phyloP scores from a whole-genome alignment of 2,797 vertebrate genomes.

The Gila robusta region DNA sequence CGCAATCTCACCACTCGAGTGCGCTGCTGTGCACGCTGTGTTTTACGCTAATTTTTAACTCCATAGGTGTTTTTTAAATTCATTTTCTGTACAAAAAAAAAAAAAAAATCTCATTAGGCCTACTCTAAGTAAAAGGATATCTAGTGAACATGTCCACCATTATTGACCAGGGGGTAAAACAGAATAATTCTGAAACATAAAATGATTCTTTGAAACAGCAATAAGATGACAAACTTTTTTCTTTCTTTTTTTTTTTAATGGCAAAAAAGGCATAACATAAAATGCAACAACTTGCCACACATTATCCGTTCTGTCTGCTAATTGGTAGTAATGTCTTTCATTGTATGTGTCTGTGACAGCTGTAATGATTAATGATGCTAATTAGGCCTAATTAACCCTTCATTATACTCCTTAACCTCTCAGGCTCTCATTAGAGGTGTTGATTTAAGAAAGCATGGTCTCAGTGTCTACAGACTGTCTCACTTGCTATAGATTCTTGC shows the following conservation, averaged over 20 bases:
- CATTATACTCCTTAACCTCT: slow-evolving; percentile 56
- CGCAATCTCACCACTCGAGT: slow-evolving; percentile 1
- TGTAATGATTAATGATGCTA: slow-evolving; percentile 59
- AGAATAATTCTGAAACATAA: background rate
- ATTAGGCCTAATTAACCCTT: slow-evolving; percentile 60
- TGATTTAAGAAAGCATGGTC: slow-evolving; percentile 61
- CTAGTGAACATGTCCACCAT: too few relatives aligned
- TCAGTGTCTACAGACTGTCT: slow-evolving; percentile 49
- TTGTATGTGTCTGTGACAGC: slow-evolving; percentile 25
- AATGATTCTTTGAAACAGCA: background rate
- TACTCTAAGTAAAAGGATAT: too few relatives aligned
- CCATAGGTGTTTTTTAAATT: background rate
- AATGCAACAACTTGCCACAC: background rate
- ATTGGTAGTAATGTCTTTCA: background rate
- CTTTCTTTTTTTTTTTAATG: background rate
- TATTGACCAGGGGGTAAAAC: too few relatives aligned
- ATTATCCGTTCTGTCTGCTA: background rate
- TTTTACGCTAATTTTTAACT: background rate
- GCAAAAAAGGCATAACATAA: background rate
- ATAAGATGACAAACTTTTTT: background rate
- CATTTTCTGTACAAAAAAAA: background rate
- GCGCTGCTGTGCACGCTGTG: background rate
- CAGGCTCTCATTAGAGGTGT: slow-evolving; percentile 57
- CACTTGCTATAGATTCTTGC: slow-evolving; percentile 10
- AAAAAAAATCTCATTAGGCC: too few relatives aligned